Percentiles rank a stretch among this genome's conserved stretches.
Conservation (phyloP, 2,113 vertebrate genomes). For the Myrmecophaga tridactyla region DNA sequence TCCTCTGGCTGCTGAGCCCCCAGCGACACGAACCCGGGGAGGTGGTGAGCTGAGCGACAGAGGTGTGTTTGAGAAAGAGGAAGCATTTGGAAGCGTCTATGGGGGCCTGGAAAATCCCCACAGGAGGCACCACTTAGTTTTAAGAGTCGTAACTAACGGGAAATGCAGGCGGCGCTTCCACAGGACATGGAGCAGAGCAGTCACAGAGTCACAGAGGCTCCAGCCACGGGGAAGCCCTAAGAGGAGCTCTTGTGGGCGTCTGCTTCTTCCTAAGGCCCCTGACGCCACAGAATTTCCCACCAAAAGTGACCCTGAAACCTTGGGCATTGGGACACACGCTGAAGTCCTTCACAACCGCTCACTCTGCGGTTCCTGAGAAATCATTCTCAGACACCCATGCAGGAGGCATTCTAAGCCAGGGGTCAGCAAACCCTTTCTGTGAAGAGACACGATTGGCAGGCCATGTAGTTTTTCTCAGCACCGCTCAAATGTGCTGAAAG, state of each 20-base stretch:
- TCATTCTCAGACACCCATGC: background rate
- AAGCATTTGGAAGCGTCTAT: background rate
- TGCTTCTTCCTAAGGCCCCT: background rate
- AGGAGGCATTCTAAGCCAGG: background rate
- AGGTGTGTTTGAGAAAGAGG: constrained; percentile 52
- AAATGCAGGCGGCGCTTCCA: constrained; percentile 51
- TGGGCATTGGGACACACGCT: background rate
- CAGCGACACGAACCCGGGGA: too few relatives aligned
- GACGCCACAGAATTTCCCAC: background rate
- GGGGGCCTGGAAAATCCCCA: constrained; percentile 58
- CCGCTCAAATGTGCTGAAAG: background rate
- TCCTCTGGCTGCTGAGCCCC: too few relatives aligned
- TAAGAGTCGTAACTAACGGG: constrained; percentile 69
- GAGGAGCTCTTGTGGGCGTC: background rate
- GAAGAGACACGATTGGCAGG: background rate
- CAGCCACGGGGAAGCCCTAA: background rate
- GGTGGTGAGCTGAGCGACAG: constrained; percentile 51
- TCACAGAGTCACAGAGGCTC: background rate
- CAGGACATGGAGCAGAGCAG: constrained; percentile 30
- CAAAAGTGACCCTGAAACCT: background rate
- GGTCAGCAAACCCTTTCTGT: background rate
- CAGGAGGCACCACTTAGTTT: constrained; percentile 61
- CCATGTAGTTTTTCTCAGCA: background rate
- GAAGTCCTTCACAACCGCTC: background rate
- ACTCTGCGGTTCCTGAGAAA: constrained; percentile 15